These are phyloP conservation scores for Atherix ibis DNA, from an alignment of 2,888 invertebrate genomes.

Conservation along the genomic window DNA sequence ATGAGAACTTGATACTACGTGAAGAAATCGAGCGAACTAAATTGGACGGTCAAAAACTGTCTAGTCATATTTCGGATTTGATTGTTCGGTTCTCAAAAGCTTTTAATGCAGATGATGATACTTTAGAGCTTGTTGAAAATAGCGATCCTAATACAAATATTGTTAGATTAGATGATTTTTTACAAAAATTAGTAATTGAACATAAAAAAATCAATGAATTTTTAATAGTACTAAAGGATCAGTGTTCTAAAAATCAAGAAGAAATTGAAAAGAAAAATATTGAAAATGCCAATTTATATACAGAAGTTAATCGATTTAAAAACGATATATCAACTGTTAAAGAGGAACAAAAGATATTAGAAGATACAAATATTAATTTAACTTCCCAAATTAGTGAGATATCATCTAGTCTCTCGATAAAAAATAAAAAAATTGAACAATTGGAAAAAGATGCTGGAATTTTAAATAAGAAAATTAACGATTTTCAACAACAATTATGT, in stretches of 20 bases:
- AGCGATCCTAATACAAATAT: constrained; percentile 13
- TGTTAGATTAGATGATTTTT: constrained; percentile 16
- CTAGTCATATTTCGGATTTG: constrained; percentile 14
- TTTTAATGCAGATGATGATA: constrained; percentile 14
- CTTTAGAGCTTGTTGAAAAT: constrained; percentile 11
- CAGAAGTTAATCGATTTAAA: background rate
- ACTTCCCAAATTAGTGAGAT: background rate
- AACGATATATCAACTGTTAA: background rate
- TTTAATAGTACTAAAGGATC: too few relatives aligned
- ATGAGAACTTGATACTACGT: constrained; percentile 20
- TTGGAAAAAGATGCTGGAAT: too few relatives aligned
- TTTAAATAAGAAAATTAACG: too few relatives aligned
- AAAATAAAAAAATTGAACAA: too few relatives aligned
- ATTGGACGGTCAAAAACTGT: constrained; percentile 14
- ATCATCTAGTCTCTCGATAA: background rate
- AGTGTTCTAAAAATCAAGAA: background rate
- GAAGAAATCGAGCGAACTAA: constrained; percentile 15
- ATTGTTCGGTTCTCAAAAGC: constrained; percentile 10
- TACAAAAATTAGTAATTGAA: constrained; percentile 10
- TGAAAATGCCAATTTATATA: background rate
- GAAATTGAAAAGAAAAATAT: constrained; percentile 1
- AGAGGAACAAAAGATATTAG: background rate
- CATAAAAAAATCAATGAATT: constrained; percentile 1
- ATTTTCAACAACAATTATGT: too few relatives aligned
- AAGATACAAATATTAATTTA: background rate